Conservation (phyloP, 2,888 invertebrate species). For the Nomada ferruginata region DNA sequence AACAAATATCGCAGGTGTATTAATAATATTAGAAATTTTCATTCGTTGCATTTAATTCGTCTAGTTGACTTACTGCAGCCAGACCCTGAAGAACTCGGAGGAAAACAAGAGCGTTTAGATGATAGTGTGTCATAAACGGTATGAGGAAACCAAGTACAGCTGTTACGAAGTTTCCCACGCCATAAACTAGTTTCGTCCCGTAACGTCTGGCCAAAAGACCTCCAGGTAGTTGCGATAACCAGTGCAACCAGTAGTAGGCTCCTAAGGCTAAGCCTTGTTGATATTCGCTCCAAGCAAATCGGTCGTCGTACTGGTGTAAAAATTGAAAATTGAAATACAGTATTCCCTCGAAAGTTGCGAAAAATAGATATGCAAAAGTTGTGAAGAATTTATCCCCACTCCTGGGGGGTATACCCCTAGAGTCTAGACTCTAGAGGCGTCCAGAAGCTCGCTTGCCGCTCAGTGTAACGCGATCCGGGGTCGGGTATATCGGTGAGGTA, state of each 20-base stretch:
- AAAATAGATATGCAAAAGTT: too few relatives aligned
- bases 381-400: too few relatives aligned
- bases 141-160: constrained; percentile 88
- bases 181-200: constrained; percentile 90
- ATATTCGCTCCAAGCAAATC: constrained; percentile 88
- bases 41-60: background rate
- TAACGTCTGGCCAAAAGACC: constrained; percentile 89
- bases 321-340: background rate
- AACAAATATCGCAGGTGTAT: background rate
- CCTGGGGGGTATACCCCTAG: too few relatives aligned
- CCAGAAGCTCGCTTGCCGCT: too few relatives aligned
- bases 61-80: constrained; percentile 86
- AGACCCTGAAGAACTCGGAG: constrained; percentile 89
- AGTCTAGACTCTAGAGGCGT: too few relatives aligned
- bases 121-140: constrained; percentile 87
- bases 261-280: constrained; percentile 88
- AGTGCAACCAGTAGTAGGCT: constrained; percentile 90
- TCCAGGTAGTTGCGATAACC: constrained; percentile 90
- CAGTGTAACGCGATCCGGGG: too few relatives aligned
- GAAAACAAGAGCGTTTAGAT: constrained; percentile 86
- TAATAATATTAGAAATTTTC: background rate
- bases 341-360: too few relatives aligned
- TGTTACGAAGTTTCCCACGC: constrained; percentile 87
- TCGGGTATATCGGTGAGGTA: too few relatives aligned
- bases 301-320: constrained; percentile 66